These are phyloP conservation scores for Hirtodrosophila cameraria DNA, from an alignment of 2,888 invertebrate species.

Conservation along the genomic window DNA sequence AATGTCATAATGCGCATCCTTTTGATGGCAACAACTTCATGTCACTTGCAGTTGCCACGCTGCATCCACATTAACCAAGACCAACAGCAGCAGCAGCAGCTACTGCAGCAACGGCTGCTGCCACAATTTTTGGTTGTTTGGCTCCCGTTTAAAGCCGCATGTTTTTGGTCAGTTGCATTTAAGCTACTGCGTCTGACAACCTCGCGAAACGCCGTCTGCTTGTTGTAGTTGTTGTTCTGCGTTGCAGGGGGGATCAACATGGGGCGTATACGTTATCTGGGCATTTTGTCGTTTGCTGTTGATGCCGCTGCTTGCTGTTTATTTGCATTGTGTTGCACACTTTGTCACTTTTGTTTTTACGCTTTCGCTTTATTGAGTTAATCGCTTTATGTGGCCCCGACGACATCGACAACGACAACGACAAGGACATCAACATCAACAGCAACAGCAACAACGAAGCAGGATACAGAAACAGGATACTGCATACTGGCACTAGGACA, in stretches of 20 bases:
- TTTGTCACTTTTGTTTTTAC: slow-evolving; percentile 73
- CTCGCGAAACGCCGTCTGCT: slow-evolving; percentile 12
- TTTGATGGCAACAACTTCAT: slow-evolving; percentile 50
- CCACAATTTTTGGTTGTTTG: slow-evolving; percentile 24
- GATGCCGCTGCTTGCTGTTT: slow-evolving; percentile 17
- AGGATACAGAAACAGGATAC: no score
- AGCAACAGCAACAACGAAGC: slow-evolving; percentile 14
- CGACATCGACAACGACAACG: slow-evolving; percentile 22
- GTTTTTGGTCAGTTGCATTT: slow-evolving; percentile 56
- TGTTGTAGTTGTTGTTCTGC: no score
- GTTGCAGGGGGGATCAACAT: no score
- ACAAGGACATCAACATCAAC: slow-evolving; percentile 14
- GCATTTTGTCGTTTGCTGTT: slow-evolving; percentile 23
- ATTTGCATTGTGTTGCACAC: slow-evolving; percentile 55
- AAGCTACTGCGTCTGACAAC: slow-evolving; percentile 31
- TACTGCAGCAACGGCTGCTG: slow-evolving; percentile 30
- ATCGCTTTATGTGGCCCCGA: slow-evolving; percentile 64
- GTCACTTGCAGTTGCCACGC: slow-evolving; percentile 44
- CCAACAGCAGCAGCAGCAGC: slow-evolving; percentile 1
- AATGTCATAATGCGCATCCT: slow-evolving; percentile 64
- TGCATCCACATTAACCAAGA: slow-evolving; percentile 19
- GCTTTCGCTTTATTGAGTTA: slow-evolving; percentile 73
- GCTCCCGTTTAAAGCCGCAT: slow-evolving; percentile 48
- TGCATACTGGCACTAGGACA: neutral
- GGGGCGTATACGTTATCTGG: slow-evolving; percentile 57